phyloP scores from a whole-genome alignment of 23 tunicate species.

The Clavelina lepadiformis region DNA sequence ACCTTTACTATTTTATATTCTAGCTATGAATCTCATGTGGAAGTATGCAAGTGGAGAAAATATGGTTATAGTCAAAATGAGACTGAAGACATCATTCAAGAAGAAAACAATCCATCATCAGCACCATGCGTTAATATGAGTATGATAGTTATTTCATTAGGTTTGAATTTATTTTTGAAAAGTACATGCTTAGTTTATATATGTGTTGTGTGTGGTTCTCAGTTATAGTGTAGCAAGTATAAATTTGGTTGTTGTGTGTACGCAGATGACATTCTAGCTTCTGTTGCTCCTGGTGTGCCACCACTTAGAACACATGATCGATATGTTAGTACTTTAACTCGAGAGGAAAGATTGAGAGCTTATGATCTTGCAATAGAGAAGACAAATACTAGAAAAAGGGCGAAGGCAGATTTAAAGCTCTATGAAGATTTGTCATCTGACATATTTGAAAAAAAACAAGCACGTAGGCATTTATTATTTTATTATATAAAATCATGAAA shows the following conservation, averaged over 20 bases:
- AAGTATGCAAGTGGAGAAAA: slow-evolving; percentile 42
- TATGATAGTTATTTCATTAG: background rate
- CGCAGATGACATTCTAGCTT: slow-evolving; percentile 34
- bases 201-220: no score
- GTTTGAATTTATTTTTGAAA: no score
- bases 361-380: slow-evolving; percentile 11
- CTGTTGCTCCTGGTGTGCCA: slow-evolving; percentile 22
- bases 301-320: slow-evolving; percentile 32
- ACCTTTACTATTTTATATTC: background rate
- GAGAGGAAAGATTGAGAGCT: slow-evolving; percentile 22
- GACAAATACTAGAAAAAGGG: background rate
- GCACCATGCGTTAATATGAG: slow-evolving; percentile 6
- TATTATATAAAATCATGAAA: no score
- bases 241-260: no score
- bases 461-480: no score
- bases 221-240: no score
- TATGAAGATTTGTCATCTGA: no score
- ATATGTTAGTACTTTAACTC: slow-evolving; percentile 26
- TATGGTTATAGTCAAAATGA: slow-evolving; percentile 33
- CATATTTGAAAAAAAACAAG: no score
- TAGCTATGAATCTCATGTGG: slow-evolving; percentile 18
- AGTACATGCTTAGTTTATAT: no score
- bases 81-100: slow-evolving; percentile 36
- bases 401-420: no score
- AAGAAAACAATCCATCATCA: slow-evolving; percentile 12